Evolutionary conservation across 2,797 vertebrate species (phyloP), one percentile per base, ranked within the genome.

Genomic region (Gymnothorax javanicus): DNA sequence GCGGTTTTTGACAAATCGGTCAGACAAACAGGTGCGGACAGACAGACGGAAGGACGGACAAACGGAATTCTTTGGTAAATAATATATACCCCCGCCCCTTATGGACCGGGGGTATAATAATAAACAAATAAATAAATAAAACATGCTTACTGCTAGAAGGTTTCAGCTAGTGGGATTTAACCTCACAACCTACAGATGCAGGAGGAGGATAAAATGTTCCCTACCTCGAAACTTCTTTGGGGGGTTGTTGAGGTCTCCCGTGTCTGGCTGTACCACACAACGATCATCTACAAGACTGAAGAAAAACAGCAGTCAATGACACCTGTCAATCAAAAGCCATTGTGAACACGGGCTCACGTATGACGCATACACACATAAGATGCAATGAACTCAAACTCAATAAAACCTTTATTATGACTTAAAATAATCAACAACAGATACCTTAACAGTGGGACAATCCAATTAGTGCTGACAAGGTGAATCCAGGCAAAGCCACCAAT

Each of bases 171-270:
- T 17, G 73, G 73, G 33, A 43, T 77, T 43, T 2, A 17, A 77
- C 33, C 9, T 15, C 33, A 50, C 27, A 11, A 79, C 54, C 6
- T 54, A 52, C 17, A 52, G 43, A 6, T 50, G 52, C 7, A 6
- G 33, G 43, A 20, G 52, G 25, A 27, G 82, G 59, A 27, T 50
- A 50, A 86, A 1, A 5, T 25, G 12, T 27, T 83, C 23, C 94
- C 97, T 95, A 99, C 99, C 99, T 97, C 99, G 91, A 94, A 99
- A 99, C 93, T 99, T 99, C 95, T 99, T 99, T 2, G 99, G 99
- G 81, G 99, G 99, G 90, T 98, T 99, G 95, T 96, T 98, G 90
- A 99, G 97, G 94, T 99, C 98, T 33, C 99, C 99, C 0, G 98
- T 95, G 88, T 99, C 98, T 54, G 99, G 99, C 94, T 99, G 98